These are phyloP conservation scores for Drosophila meridiana DNA, from an alignment of 2,888 invertebrate species.

Conservation along the genomic window DNA sequence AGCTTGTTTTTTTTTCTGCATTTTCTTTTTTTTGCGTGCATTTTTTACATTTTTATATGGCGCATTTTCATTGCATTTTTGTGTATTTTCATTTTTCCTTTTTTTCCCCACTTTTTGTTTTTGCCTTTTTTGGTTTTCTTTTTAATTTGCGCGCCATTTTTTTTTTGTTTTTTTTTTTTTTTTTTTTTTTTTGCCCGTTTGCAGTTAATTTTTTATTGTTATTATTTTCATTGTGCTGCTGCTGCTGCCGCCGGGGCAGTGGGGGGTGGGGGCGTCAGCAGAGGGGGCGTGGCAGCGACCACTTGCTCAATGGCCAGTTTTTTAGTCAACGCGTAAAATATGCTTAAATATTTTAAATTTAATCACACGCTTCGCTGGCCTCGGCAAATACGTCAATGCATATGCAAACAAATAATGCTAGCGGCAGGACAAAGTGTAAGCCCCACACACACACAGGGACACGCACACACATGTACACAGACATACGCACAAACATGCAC, in stretches of 20 bases:
- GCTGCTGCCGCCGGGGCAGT: neutral
- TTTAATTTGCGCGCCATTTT: conserved; percentile 74
- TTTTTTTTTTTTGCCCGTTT: conserved; percentile 41
- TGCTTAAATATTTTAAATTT: conserved; percentile 79
- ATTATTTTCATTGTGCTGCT: conserved; percentile 60
- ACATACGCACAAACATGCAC: neutral
- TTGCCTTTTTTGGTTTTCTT: conserved; percentile 57
- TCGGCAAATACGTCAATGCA: conserved; percentile 77
- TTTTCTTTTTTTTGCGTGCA: conserved; percentile 26
- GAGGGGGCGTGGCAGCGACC: conserved; percentile 27
- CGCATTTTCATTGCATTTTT: conserved; percentile 51
- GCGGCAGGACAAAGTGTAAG: conserved; percentile 5
- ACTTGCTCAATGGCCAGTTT: conserved; percentile 66
- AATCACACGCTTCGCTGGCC: conserved; percentile 76
- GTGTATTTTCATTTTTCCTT: conserved; percentile 16
- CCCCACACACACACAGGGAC: neutral
- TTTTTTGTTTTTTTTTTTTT: conserved; percentile 64
- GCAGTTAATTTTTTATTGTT: conserved; percentile 68
- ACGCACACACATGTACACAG: neutral
- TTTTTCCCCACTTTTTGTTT: conserved; percentile 1
- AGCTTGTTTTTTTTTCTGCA: conserved; percentile 13
- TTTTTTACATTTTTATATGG: conserved; percentile 53
- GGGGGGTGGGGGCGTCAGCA: neutral
- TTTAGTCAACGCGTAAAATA: conserved; percentile 79
- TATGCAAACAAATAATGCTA: conserved; percentile 75